Base-by-base conservation (phyloP, 1,140 invertebrate species). In the Drosophila jambulina region DNA sequence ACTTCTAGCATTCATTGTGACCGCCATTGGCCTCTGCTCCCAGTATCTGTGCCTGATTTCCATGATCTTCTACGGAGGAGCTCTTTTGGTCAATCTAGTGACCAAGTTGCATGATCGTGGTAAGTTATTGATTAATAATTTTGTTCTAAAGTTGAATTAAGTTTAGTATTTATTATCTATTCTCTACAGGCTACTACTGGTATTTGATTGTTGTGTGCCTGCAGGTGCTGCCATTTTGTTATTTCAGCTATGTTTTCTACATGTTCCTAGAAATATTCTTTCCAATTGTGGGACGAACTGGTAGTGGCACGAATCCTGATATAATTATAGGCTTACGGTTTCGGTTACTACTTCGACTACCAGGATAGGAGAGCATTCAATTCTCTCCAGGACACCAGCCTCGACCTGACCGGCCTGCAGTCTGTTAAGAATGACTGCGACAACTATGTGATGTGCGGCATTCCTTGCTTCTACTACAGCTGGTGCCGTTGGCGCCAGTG, bases 331-430 rank as follows among this genome's bases (percentile, higher is more conserved):
- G 93, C 19, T 38, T 91, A 93, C 23, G 94, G 95, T 29, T 94
- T 95, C 21, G 96, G 96, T 17, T 95, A 95, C 76, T 96, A 96
- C 95, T 94, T 96, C 68, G 94, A 95, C 17, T 94, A 96, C 72
- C 94, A 96, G 91, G 96, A 97, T 81, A 95, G 95, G 77, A 94
- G 96, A 70, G 95, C 94, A 80, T 94, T 95, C 29, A 90, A 94
- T 36, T 94, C 94, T 19, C 93, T 96, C 12, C 90, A 94, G 69
- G 85, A 69, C 45, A 59, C 67, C 8, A 60, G 38, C 0, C 71
- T 91, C 8, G 63, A 92, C 45, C 40, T 94, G 17, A 93, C 94
- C 38, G 94, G 95, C 19, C 94, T 95, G 36, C 93, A 92, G 56
- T 75, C 92, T 40, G 94, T 95, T 9, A 82, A 93, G 8, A 91